Percentiles rank a stretch among this genome's conserved stretches.
Conservation (phyloP, 2,888 invertebrate species). For the Tupiocoris notatus region DNA sequence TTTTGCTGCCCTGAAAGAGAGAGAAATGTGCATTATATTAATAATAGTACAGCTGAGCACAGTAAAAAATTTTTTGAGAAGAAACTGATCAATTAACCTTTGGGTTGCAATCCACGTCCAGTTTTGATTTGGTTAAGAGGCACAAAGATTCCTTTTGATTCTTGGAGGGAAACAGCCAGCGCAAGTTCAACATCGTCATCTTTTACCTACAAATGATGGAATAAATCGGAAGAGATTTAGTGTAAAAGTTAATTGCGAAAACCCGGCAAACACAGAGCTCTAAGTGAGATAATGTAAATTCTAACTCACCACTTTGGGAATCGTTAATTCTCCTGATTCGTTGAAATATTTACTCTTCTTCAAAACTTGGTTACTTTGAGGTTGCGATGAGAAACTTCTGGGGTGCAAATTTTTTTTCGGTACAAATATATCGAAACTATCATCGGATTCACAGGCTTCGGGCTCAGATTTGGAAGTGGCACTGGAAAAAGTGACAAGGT, state of each 20-base stretch:
- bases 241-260: no score
- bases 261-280: no score
- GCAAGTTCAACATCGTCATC: slow-evolving; percentile 34
- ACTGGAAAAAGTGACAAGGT: background rate
- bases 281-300: no score
- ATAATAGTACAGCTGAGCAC: no score
- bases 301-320: slow-evolving; percentile 32
- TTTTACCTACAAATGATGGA: slow-evolving; percentile 9
- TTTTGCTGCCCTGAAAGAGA: background rate
- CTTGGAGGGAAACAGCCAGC: slow-evolving; percentile 21
- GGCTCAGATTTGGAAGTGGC: background rate
- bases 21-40: no score
- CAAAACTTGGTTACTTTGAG: background rate
- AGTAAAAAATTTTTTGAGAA: no score
- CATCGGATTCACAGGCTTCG: slow-evolving; percentile 17
- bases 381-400: background rate
- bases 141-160: background rate
- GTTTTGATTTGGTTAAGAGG: slow-evolving; percentile 1
- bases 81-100: background rate
- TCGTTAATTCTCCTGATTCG: slow-evolving; percentile 1
- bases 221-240: no score
- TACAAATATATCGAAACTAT: slow-evolving; percentile 39
- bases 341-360: slow-evolving; percentile 18
- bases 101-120: background rate
- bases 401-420: background rate